Conservation (phyloP, 2,888 invertebrate genomes). For the Eutolmus rufibarbis region DNA sequence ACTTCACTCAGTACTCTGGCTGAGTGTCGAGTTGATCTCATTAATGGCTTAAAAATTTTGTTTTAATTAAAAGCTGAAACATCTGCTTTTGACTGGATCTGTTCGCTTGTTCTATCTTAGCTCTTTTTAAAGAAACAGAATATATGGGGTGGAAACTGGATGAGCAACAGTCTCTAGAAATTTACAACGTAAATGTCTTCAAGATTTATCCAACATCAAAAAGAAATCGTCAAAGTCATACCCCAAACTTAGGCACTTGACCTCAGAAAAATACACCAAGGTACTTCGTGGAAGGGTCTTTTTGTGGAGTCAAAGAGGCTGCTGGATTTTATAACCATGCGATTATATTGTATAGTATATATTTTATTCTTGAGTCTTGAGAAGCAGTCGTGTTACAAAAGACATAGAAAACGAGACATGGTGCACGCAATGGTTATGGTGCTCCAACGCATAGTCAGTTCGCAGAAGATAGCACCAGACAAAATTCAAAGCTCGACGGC, state of each 20-base stretch:
- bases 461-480: background rate
- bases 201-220: background rate
- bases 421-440: slow-evolving; percentile 17
- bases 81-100: background rate
- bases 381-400: background rate
- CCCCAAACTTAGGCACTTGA: background rate
- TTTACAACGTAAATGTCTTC: background rate
- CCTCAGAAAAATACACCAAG: background rate
- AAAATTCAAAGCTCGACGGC: background rate
- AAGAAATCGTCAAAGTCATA: background rate
- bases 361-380: background rate
- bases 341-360: background rate
- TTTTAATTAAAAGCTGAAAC: slow-evolving; percentile 24
- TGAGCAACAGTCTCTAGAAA: background rate
- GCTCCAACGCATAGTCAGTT: slow-evolving; percentile 40
- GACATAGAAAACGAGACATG: background rate
- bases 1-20: background rate
- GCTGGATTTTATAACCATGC: background rate
- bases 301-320: background rate
- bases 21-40: background rate
- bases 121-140: background rate
- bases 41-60: background rate
- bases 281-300: background rate
- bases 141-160: background rate
- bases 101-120: background rate